Evolutionary conservation across 2,113 vertebrate genomes (phyloP), one percentile per base, ranked within the genome.

Genomic region (Hippocampus guttulatus): DNA sequence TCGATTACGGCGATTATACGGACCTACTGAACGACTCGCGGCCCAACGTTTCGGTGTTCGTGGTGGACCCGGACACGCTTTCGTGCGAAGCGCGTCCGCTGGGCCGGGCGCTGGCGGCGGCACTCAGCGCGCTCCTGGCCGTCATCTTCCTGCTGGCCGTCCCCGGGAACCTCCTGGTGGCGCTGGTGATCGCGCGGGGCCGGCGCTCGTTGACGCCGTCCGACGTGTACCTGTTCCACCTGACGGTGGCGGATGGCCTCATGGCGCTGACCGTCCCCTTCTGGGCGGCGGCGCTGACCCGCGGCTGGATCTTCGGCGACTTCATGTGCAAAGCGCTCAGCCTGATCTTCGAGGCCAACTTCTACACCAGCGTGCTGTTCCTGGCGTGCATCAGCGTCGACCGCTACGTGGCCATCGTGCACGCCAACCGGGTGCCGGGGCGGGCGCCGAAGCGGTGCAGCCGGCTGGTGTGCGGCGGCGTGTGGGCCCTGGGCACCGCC

Each of bases 301-400:
- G 23, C 3, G 90, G 88, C 0, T 93, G 92, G 91, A 8, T 91
- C 41, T 92, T 93, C 47, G 88, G 89, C 2, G 69, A 84, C 71
- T 73, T 81, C 47, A 23, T 87, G 71, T 92, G 91, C 74, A 90
- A 89, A 64, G 1, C 90, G 23, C 58, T 89, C 69, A 87, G 40
- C 72, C 61, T 92, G 1, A 9, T 87, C 16, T 47, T 75, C 0
- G 88, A 91, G 1, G 69, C 87, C 2, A 93, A 90, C 80, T 92
- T 92, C 87, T 92, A 92, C 85, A 90, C 89, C 83, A 91, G 92
- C 81, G 88, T 92, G 68, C 80, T 93, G 68, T 91, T 93, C 55
- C 78, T 92, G 69, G 85, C 84, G 6, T 92, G 90, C 1, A 93
- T 93, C 8, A 92, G 92, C 65, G 20, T 91, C 0, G 91, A 93